A percentile compares a stretch with the other conserved stretches of the same genome.
Conservation (phyloP, 1,140 invertebrate genomes). For the Heliconius eleuchia region DNA sequence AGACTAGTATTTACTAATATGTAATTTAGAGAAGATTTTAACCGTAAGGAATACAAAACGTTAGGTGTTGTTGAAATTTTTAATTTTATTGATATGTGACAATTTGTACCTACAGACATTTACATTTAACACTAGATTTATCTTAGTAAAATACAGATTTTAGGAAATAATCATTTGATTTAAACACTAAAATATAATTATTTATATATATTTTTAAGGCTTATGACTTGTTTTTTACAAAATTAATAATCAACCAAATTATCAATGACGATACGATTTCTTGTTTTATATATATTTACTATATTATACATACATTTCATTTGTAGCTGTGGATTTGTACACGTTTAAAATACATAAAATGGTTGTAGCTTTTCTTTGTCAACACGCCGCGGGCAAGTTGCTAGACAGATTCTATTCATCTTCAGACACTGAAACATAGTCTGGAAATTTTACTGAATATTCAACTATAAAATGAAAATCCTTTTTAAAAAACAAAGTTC, state of each 20-base stretch:
- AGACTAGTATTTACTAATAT: not conserved
- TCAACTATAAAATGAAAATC: not conserved
- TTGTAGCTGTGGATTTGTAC: not conserved
- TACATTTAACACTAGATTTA: no score
- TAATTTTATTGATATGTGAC: no score
- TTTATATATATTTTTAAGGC: no score
- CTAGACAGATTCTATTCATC: slow-evolving; percentile 37
- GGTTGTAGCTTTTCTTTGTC: slow-evolving; percentile 36
- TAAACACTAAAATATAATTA: no score
- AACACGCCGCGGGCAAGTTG: slow-evolving; percentile 30
- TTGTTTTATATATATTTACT: not conserved
- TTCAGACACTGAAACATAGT: slow-evolving; percentile 20
- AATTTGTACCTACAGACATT: no score
- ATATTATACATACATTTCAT: not conserved
- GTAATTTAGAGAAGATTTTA: not conserved
- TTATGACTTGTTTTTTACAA: no score
- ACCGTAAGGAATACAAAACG: no score
- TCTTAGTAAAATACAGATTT: no score
- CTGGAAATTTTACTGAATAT: slow-evolving; percentile 29
- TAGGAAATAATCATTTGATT: no score
- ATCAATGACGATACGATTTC: no score
- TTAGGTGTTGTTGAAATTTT: no score
- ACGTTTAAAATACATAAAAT: slow-evolving; percentile 15
- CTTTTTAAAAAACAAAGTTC: not conserved
- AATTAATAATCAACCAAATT: no score